Evolutionary conservation across 2,113 vertebrate species (phyloP).

Genomic region (Eurypyga helias): DNA sequence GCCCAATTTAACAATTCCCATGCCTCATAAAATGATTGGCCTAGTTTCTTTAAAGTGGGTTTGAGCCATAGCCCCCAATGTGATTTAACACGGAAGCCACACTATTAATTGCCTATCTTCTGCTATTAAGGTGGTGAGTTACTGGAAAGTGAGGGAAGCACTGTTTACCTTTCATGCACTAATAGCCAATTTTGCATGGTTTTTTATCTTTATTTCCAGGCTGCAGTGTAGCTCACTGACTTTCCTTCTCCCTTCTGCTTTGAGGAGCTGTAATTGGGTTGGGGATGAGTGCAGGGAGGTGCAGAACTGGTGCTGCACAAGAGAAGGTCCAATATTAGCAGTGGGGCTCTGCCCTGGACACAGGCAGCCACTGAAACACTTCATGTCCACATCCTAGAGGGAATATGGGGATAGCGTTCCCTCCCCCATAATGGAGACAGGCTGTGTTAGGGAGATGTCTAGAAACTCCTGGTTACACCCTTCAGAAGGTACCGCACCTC

Average conservation of each 20-base stretch:
- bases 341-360: not conserved
- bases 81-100: constrained; percentile 29
- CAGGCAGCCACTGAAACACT: not conserved
- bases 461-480: not conserved
- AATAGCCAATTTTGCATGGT: not conserved
- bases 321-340: accelerated
- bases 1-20: constrained; percentile 52
- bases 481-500: not conserved
- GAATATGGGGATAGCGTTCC: not conserved
- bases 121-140: not conserved
- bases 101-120: constrained; percentile 21
- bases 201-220: not conserved
- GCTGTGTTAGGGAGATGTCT: not conserved
- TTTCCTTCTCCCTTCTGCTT: not conserved
- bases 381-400: accelerated
- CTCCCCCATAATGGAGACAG: not conserved
- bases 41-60: constrained; percentile 60
- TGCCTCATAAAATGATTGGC: constrained; percentile 33
- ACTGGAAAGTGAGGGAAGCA: not conserved
- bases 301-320: not conserved
- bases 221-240: not conserved
- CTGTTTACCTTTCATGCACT: not conserved
- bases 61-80: constrained; percentile 2
- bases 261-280: not conserved
- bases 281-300: not conserved